These are phyloP conservation scores for Calliscelio sp. DNA, from an alignment of 2,888 invertebrate species.

Conservation along the genomic window DNA sequence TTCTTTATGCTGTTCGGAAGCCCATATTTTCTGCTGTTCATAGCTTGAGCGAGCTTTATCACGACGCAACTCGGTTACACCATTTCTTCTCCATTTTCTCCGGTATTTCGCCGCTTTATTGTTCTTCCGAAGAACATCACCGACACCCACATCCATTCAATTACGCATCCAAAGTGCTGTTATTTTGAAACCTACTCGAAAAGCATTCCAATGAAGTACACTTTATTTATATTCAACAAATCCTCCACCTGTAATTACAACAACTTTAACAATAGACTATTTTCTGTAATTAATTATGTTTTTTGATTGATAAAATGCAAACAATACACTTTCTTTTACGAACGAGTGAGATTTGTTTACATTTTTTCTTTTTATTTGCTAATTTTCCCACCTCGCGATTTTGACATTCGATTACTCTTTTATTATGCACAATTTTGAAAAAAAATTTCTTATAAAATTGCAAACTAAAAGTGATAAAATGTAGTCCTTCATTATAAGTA, in stretches of 20 bases:
- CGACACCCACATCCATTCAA: constrained; percentile 28
- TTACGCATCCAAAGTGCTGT: constrained; percentile 35
- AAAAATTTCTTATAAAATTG: too few relatives aligned
- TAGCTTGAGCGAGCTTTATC: constrained; percentile 34
- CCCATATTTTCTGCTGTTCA: constrained; percentile 35
- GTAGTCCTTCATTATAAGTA: too few relatives aligned
- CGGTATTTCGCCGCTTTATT: constrained; percentile 25
- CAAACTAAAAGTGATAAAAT: neutral
- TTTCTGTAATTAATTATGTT: too few relatives aligned
- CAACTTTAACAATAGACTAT: neutral
- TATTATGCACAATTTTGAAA: neutral
- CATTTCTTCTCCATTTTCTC: constrained; percentile 19
- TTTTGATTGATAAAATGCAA: too few relatives aligned
- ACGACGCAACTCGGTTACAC: constrained; percentile 31
- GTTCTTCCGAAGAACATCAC: constrained; percentile 23
- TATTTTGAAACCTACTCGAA: constrained; percentile 32
- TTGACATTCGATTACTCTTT: neutral
- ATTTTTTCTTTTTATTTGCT: too few relatives aligned
- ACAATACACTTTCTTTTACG: too few relatives aligned
- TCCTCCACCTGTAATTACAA: neutral
- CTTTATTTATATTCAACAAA: neutral
- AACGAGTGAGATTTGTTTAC: too few relatives aligned
- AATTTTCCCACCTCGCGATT: neutral
- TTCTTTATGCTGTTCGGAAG: constrained; percentile 27
- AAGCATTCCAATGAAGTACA: constrained; percentile 9